Base-by-base conservation (phyloP, 2,888 invertebrate genomes). In the Scaeva pyrastri region DNA sequence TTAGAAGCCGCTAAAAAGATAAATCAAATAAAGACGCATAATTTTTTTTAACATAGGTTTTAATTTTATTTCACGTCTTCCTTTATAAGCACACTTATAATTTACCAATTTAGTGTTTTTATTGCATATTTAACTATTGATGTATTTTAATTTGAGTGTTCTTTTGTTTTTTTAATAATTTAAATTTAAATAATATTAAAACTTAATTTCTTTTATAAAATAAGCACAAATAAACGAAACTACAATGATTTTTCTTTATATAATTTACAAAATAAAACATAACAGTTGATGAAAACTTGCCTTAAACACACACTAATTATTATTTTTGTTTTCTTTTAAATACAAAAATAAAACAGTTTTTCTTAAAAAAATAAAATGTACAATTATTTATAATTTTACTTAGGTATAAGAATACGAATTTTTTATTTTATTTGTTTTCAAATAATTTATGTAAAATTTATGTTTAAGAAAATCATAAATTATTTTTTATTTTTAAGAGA, bases 121-220 rank as follows among this genome's bases (percentile, higher is more conserved):
- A 36, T 79, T 79, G 79, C 84, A 66, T 84, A 78, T 52, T 84
- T 79, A 79, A 75, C 84, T 79, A 75, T 72, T 71, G 56, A 19
- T 75, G 50, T 78, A 71, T 70, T 74, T 62, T 23, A 71, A 41
- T 58, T 74, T 16, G 7, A 31, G 36, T 39, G 19, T 39, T 58
- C 1, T 26, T 48, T 16, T 5, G 4, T 52, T 43, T 62, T 62
- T 66, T 19, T 60, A 72, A 80, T 80, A 85, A 76, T 55, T 76
- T 72, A 72, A 76, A 52, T n/a, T n/a, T n/a, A n/a, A n/a, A n/a
- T n/a, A n/a, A n/a, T 52, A 68, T 68, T 26, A n/a, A 68, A 68
- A 68, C 36, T 39, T 21, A 52, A 16, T 52, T 39, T 5, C 23
- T 68, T 68, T 55, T 23, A 68, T 31, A 60, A 75, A 74, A 23